Evolutionary conservation across 2,113 vertebrate genomes (phyloP).

Genomic region (Serinus canaria): DNA sequence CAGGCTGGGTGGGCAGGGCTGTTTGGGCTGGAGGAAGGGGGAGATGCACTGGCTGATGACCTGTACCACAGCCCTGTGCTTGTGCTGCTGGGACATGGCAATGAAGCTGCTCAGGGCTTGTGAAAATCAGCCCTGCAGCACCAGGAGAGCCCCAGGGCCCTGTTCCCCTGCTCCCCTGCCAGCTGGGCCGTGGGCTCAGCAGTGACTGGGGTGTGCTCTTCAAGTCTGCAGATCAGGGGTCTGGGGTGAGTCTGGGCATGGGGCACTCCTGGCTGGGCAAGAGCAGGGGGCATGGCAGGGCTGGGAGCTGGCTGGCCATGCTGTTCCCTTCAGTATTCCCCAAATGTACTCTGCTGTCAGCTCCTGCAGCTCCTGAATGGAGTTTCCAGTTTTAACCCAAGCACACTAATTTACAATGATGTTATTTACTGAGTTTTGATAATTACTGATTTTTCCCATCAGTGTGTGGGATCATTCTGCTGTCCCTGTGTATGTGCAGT

Average conservation of each 20-base stretch:
- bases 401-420: neutral
- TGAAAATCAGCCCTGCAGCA: neutral
- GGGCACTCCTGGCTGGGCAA: neutral
- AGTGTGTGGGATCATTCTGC: neutral
- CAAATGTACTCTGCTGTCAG: neutral
- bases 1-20: neutral
- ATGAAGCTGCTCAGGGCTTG: neutral
- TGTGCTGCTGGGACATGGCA: neutral
- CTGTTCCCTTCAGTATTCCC: neutral
- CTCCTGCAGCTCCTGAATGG: neutral
- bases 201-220: neutral
- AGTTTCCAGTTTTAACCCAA: neutral
- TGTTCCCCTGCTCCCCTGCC: neutral
- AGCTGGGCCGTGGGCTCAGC: neutral
- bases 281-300: accelerated
- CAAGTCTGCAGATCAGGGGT: neutral
- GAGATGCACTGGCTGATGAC: neutral
- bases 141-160: neutral
- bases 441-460: neutral
- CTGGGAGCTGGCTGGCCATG: neutral
- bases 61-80: neutral
- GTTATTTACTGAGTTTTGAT: neutral
- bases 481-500: neutral
- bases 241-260: neutral
- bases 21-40: neutral